Percentiles rank a stretch among this genome's conserved stretches.
Conservation (phyloP, 2,113 vertebrate species). For the Erinaceus europaeus region DNA sequence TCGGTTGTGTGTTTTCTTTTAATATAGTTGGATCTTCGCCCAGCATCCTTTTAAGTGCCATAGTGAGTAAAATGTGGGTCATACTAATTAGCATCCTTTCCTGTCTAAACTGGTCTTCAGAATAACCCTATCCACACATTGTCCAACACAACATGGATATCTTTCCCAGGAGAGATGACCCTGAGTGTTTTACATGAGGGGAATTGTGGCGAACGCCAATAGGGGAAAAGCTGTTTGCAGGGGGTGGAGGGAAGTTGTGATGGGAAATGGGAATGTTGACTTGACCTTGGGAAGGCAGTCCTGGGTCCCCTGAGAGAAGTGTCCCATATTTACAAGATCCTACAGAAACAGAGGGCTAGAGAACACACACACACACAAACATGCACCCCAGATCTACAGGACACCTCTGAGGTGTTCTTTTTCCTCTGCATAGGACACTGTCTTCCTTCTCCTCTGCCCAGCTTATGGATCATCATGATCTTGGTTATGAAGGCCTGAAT, state of each 20-base stretch:
- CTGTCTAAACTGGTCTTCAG: neutral
- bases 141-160: too few species aligned
- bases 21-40: slow-evolving; percentile 9
- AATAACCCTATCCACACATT: neutral
- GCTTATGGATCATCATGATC: neutral
- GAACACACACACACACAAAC: neutral
- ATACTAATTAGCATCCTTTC: neutral
- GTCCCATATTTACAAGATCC: neutral
- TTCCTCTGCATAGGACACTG: neutral
- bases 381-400: neutral
- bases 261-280: neutral
- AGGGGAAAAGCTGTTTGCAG: rapidly evolving
- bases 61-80: neutral
- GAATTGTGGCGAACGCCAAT: rapidly evolving
- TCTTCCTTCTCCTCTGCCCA: neutral
- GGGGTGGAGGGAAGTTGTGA: neutral
- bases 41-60: slow-evolving; percentile 42
- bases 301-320: neutral
- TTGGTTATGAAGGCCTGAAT: neutral
- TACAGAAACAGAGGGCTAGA: neutral
- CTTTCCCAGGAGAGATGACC: neutral
- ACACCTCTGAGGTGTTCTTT: too few species aligned
- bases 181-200: neutral
- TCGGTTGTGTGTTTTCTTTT: neutral
- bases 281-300: neutral